Base-by-base conservation (phyloP, 2,888 invertebrate genomes). In the Himalopsyche anomala region DNA sequence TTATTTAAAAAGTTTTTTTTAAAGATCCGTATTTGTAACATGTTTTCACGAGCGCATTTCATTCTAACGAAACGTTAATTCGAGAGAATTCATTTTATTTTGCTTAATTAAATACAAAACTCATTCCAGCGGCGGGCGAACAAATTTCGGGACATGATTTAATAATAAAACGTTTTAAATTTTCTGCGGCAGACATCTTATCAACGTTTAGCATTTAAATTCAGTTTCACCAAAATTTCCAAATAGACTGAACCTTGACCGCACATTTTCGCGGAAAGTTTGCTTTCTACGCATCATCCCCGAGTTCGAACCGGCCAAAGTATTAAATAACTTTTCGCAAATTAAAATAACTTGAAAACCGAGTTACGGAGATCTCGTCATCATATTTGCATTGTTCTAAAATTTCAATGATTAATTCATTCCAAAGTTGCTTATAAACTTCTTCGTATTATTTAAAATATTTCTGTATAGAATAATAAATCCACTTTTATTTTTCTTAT, bases 101-200 rank as follows among this genome's bases (percentile, higher is more conserved):
- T 38, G 74, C 74, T 36, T 74, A 74, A 74, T 74, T 74, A 74
- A 74, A 74, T 74, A 74, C 74, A 36, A 74, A 74, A 74, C 74
- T 74, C 74, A 74, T 74, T 74, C 74, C 74, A 51, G 51, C 51
- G 51, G 51, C 51, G 51, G 51, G 74, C 36, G 28, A 74, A 12
- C 74, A 36, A 74, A 74, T 74, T 36, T 74, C 5, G 74, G 15
- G 36, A 36, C 36, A 36, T 74, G 74, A 74, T 74, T 74, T 74
- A 74, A 74, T 74, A 74, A 74, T 74, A 74, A 74, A 74, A 74
- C 74, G 74, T 74, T 74, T 74, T 38, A 74, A 74, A 74, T 74
- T 74, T 74, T 74, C 74, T 74, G 74, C 74, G 74, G 74, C 38
- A 28, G 74, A 74, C 74, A 15, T 74, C 74, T 74, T 74, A 74